A percentile compares a stretch with the other conserved stretches of the same genome.
These are phyloP conservation scores for Clarias laeviceps DNA, from an alignment of 2,797 vertebrate genomes.

Conservation along the genomic window DNA sequence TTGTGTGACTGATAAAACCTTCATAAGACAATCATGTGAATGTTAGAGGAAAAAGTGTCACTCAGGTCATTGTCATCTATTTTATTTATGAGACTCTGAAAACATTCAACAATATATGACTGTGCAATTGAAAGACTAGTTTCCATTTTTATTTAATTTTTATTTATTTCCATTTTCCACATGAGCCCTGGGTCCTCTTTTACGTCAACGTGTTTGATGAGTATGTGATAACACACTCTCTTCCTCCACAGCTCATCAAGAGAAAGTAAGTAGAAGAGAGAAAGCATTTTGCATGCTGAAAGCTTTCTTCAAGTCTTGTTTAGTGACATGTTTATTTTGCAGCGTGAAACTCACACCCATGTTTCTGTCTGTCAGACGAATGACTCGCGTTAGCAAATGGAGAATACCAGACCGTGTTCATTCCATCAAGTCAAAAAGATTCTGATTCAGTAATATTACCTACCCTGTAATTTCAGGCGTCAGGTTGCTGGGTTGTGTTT, in stretches of 20 bases:
- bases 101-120: neutral
- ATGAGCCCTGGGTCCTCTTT: neutral
- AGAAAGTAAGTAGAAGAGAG: neutral
- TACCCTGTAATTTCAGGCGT: neutral
- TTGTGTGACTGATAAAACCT: neutral
- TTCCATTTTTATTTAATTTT: neutral
- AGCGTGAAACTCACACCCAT: slow-evolving; percentile 18
- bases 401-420: slow-evolving; percentile 33
- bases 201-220: neutral
- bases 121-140: neutral
- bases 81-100: neutral
- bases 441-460: slow-evolving; percentile 14
- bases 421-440: slow-evolving; percentile 13
- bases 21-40: neutral
- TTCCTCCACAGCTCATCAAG: slow-evolving; percentile 14
- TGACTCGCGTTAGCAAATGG: neutral
- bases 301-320: slow-evolving; percentile 29
- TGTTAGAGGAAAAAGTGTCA: neutral
- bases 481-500: neutral
- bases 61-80: neutral
- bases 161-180: neutral
- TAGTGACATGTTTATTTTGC: slow-evolving; percentile 50
- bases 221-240: neutral
- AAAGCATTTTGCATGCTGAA: neutral
- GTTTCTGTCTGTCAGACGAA: slow-evolving; percentile 33